Conservation (phyloP, 2,888 invertebrate species). For the Bellardia pandia region DNA sequence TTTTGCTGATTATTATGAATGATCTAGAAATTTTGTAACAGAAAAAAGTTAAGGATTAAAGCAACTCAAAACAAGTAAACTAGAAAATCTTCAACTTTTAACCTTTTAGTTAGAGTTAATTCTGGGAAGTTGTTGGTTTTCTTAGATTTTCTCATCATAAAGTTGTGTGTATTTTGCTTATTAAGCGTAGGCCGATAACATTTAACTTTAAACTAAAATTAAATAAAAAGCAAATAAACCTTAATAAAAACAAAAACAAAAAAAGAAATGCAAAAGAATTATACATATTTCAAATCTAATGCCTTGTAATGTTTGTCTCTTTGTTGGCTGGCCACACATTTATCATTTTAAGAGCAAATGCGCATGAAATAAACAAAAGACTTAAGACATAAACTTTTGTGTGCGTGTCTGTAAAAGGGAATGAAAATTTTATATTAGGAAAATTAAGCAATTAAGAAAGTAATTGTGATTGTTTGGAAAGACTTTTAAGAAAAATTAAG, state of each 20-base stretch:
- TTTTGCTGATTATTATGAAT: constrained; percentile 52
- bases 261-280: not conserved
- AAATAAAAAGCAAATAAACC: constrained; percentile 6
- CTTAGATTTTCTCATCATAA: constrained; percentile 59
- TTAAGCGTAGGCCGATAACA: constrained; percentile 65
- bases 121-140: constrained; percentile 65
- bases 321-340: constrained; percentile 36
- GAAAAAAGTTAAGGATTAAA: constrained; percentile 64
- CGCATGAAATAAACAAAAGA: constrained; percentile 28
- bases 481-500: too few species aligned
- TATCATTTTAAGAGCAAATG: constrained; percentile 50
- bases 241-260: too few species aligned
- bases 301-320: constrained; percentile 45
- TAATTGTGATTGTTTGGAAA: too few species aligned
- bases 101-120: constrained; percentile 45
- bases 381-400: constrained; percentile 31
- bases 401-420: not conserved
- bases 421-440: not conserved
- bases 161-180: constrained; percentile 10
- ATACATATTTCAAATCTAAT: constrained; percentile 7
- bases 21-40: constrained; percentile 42
- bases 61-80: constrained; percentile 60
- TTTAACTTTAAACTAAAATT: constrained; percentile 10
- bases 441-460: too few species aligned
- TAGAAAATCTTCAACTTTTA: constrained; percentile 69